Evolutionary conservation across 2,797 vertebrate genomes (phyloP), one percentile per base, ranked within the genome.

Genomic region (Eulemur rubriventer): DNA sequence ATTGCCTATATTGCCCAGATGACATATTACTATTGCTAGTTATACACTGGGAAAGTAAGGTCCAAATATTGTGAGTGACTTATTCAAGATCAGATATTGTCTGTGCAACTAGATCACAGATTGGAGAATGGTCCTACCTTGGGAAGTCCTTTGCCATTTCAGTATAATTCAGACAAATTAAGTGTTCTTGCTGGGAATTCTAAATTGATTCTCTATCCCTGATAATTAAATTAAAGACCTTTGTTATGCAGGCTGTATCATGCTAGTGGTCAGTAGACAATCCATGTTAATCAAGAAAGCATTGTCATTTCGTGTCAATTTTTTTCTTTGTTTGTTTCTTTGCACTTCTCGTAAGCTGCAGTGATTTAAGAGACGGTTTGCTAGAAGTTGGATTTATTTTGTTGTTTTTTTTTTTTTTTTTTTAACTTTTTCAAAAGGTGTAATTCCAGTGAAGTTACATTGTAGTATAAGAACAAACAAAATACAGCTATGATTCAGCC

Each of bases 161-260:
- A 89, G 8, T 33, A 55, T 35, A 57, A 43, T 57, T 28, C 61
- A 16, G 72, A 87, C 43, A 61, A 92, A 88, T 67, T 65, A 33
- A 85, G 63, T 50, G 41, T 65, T 26, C n/a, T 30, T n/a, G 7
- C 20, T 78, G 69, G 67, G 28, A 87, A 96, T 91, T 91, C 78
- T 92, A 91, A 92, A 91, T 65, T 86, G 59, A 70, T 90, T 95
- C 61, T 97, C 91, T 78, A 41, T 57, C 38, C 48, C 63, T 91
- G 41, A 92, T 80, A 75, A 96, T 75, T 63, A 92, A 93, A 92
- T 79, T 57, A n/a, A 73, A 76, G 46, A 57, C 48, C 2, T n/a
- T 1, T 61, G 57, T 50, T 50, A 55, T 8, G 24, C 17, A 80
- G 26, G 33, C 41, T 63, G n/a, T 82, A 12, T 50, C n/a, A 28